Conservation (phyloP, 2,888 invertebrate genomes). For the Prosapia bicincta region DNA sequence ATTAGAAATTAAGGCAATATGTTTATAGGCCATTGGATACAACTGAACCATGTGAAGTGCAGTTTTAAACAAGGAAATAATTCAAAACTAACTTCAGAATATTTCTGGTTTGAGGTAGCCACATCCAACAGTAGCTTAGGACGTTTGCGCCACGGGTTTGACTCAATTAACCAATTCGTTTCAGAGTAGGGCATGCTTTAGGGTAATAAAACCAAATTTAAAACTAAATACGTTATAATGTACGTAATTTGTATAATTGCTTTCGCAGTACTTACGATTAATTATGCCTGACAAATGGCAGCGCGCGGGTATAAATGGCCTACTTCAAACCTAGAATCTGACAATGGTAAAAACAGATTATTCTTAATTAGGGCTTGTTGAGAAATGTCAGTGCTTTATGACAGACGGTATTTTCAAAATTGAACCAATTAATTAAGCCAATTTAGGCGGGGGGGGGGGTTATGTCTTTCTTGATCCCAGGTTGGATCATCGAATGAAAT, state of each 20-base stretch:
- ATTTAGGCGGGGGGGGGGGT: too few relatives aligned
- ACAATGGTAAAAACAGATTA: neutral
- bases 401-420: neutral
- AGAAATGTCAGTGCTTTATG: neutral
- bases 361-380: neutral
- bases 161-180: too few relatives aligned
- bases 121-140: too few relatives aligned
- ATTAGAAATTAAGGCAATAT: too few relatives aligned
- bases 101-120: too few relatives aligned
- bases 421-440: neutral
- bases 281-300: neutral
- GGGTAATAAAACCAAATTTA: neutral
- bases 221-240: neutral
- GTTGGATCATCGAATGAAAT: too few relatives aligned
- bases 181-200: neutral
- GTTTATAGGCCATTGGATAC: too few relatives aligned
- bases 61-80: too few relatives aligned
- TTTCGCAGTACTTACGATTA: neutral
- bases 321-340: neutral
- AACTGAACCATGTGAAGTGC: too few relatives aligned
- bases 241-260: neutral
- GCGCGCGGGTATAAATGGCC: neutral
- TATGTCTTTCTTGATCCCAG: too few relatives aligned
- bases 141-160: too few relatives aligned
- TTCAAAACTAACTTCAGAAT: too few relatives aligned